phyloP scores from a whole-genome alignment of 2,797 vertebrate genomes.

The Channallabes apus region DNA sequence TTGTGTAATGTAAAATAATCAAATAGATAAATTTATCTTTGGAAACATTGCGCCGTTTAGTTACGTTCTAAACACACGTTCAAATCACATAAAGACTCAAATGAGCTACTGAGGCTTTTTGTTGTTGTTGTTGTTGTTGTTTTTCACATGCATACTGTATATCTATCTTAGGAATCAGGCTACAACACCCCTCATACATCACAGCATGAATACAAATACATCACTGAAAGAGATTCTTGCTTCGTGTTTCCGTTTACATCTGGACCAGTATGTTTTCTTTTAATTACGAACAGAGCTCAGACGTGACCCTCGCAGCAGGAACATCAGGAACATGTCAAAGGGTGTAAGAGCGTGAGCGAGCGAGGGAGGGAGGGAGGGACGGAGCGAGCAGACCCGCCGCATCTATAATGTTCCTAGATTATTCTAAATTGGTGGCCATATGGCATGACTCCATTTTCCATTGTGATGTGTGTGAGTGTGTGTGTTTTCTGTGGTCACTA shows the following conservation, averaged over 20 bases:
- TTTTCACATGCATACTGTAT: too few relatives aligned
- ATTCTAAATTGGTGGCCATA: conserved; percentile 77
- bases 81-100: too few relatives aligned
- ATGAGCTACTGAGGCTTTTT: too few relatives aligned
- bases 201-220: background rate
- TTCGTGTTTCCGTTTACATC: conserved; percentile 75
- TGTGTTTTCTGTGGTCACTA: conserved; percentile 69
- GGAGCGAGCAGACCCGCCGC: conserved; percentile 15
- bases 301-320: conserved; percentile 71
- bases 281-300: conserved; percentile 82
- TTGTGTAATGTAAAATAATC: too few relatives aligned
- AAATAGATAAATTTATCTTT: too few relatives aligned
- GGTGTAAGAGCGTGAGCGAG: conserved; percentile 49
- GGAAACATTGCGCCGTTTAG: too few relatives aligned
- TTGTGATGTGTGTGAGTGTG: conserved; percentile 37
- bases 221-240: conserved; percentile 76
- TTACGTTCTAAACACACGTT: too few relatives aligned
- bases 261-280: conserved; percentile 72
- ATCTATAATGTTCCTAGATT: conserved; percentile 72
- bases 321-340: conserved; percentile 71
- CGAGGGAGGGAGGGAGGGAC: conserved; percentile 47
- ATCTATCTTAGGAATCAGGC: too few relatives aligned
- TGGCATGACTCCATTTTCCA: conserved; percentile 69
- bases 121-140: too few relatives aligned
- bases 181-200: too few relatives aligned